A percentile compares a stretch with the other conserved stretches of the same genome.
Conservation (phyloP, 2,113 vertebrate species). For the Cricetomys ansorgei region DNA sequence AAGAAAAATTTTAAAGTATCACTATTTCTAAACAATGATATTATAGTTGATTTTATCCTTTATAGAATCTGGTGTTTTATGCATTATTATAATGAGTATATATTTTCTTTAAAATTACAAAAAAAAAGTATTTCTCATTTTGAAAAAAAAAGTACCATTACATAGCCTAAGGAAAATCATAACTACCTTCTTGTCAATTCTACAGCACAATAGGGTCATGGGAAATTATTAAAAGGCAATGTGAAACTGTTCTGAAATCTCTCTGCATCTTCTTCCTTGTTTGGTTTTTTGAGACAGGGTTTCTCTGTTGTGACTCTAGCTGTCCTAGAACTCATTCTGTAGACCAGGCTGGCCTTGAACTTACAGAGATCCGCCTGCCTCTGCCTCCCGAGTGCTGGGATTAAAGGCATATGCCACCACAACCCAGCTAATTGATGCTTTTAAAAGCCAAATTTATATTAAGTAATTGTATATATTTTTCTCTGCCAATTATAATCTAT, state of each 20-base stretch:
- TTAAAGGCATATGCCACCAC: no score
- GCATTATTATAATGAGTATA: not conserved
- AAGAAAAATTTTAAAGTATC: not conserved
- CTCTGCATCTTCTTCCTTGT: not conserved
- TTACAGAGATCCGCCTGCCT: no score
- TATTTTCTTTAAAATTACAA: constrained; percentile 22
- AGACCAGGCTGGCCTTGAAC: no score
- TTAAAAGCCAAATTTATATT: constrained; percentile 6
- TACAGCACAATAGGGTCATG: not conserved
- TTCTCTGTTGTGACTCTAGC: no score
- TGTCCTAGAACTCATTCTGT: no score
- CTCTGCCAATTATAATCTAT: constrained; percentile 19
- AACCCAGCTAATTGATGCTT: no score
- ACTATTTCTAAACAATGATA: not conserved
- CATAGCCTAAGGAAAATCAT: not conserved
- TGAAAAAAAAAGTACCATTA: not conserved
- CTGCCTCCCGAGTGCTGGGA: no score
- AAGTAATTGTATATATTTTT: not conserved
- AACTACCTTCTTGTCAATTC: not conserved
- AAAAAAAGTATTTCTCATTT: not conserved
- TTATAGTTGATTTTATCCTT: constrained; percentile 45
- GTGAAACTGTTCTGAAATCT: not conserved
- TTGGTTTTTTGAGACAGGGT: no score
- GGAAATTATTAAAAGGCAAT: not conserved
- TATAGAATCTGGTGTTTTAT: constrained; percentile 16